Base-by-base conservation (phyloP, 2,113 vertebrate genomes). In the Pseudorasbora parva region DNA sequence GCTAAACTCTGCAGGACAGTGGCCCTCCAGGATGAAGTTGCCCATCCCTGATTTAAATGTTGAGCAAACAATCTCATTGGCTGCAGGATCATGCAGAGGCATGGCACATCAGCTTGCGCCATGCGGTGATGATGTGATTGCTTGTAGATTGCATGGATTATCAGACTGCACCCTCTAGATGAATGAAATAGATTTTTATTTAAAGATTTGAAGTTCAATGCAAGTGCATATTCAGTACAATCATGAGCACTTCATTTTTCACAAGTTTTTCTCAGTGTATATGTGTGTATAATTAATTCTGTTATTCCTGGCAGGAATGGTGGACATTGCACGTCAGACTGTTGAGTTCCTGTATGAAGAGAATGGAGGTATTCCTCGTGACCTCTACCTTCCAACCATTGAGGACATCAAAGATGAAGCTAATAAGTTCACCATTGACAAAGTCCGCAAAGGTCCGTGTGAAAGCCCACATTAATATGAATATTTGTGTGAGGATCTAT, bases 401-500 rank as follows among this genome's bases (percentile, higher is more conserved):
- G 98, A 99, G 89, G 98, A 99, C 51, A 99, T 99, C 86, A 99
- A 98, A 91, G 98, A 99, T 0, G 98, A 99, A 89, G 98, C 98
- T 62, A 99, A 98, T 93, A 99, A 99, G 91, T 99, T 99, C 92
- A 99, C 97, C 1, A 96, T 97, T 15, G 97, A 99, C 91, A 99
- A 99, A 98, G 97, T 99, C 86, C 97, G 97, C 86, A 99, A 99
- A 99, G 98, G 98, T 99, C 25, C 11, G 72, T 51, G 47, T 27
- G 14, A 73, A 49, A 49, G 25, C 1, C 6, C 3, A 71, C 8
- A 0, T 33, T 54, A 54, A 54, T 0, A 54, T 54, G 19, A 54
- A 54, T 54, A 21, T 54, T 54, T 68, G 30, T 41, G 3, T 27
- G 14, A 15, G 14, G 27, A 30, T 19, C 6, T 19, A 3, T 64